Base-by-base conservation (phyloP, 1,140 invertebrate species). In the Drosophila albomicans region DNA sequence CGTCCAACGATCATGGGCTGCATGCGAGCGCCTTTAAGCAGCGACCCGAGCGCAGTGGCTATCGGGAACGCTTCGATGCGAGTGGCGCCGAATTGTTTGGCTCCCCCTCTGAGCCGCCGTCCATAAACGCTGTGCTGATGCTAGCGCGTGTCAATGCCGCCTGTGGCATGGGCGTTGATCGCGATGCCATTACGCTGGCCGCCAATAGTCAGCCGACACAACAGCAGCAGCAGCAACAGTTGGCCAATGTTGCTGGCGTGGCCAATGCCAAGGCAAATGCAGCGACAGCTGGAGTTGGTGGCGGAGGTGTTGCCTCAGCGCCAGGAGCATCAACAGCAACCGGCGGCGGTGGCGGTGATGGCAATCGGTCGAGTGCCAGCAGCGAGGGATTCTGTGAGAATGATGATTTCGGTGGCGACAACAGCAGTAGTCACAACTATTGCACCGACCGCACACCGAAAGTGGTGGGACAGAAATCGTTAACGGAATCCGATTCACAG, bases 331-430 rank as follows among this genome's bases (percentile, higher is more conserved):
- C 38, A n/a, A 5, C 59, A n/a, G 15, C 16, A 10, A 28, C 6
- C 1, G 46, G 10, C 30, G 38, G 66, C 3, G 69, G 62, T 8
- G 57, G 52, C 1, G 81, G 64, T 11, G 97, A 97, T 92, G 97
- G 97, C 5, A 98, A 98, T 93, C 94, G 97, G 49, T 98, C 97
- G 59, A 98, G 97, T 91, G 96, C 98, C 15, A 98, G 97, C 77
- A 98, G 97, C 79, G 98, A 99, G 93, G 98, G 98, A 38, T 99
- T 99, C 92, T 99, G 98, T 93, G 97, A 98, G 93, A 98, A 98
- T 90, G 96, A 97, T 71, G 96, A 96, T 67, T 96, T 97, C 79
- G 95, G 95, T 6, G 92, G 80, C 3, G 92, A 93, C 54, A 92
- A 87, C 56, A 92, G 92, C 51, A 91, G 91, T 48, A 92, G 92